Evolutionary conservation across 2,888 invertebrate genomes (phyloP).

Genomic region (Drosophila flavopinicola): DNA sequence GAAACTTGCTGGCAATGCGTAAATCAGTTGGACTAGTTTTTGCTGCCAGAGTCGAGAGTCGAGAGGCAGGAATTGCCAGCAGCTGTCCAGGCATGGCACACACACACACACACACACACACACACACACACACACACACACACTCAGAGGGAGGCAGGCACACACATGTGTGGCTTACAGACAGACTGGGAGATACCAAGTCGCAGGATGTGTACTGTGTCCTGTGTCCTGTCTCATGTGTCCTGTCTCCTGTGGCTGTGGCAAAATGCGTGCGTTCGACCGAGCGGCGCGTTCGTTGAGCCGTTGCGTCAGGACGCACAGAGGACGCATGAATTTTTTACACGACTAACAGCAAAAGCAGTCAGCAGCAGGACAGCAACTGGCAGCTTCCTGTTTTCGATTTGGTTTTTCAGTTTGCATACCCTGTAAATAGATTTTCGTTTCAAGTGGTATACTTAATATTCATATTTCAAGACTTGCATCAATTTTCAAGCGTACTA

Average conservation of each 20-base stretch:
- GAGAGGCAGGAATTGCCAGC: constrained; percentile 38
- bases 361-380: constrained; percentile 14
- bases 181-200: constrained; percentile 5
- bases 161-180: neutral
- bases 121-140: constrained; percentile 10
- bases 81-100: constrained; percentile 33
- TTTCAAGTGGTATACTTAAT: neutral
- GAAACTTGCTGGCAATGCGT: constrained; percentile 25
- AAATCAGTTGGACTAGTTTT: constrained; percentile 28
- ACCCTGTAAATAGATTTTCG: constrained; percentile 13
- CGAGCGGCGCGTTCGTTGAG: constrained; percentile 38
- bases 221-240: neutral
- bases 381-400: constrained; percentile 59
- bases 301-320: constrained; percentile 42
- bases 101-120: constrained; percentile 2
- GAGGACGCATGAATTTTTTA: constrained; percentile 66
- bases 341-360: constrained; percentile 26
- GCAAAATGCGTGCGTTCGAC: constrained; percentile 52
- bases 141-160: neutral
- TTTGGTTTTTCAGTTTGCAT: constrained; percentile 40
- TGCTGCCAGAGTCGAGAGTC: constrained; percentile 13
- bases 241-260: constrained; percentile 16
- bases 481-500: too few relatives aligned
- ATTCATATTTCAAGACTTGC: too few relatives aligned
- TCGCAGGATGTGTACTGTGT: constrained; percentile 1